A percentile compares a stretch with the other conserved stretches of the same genome.
These are phyloP conservation scores for Digitonthophagus gazella DNA, from an alignment of 2,888 invertebrate genomes.

Conservation along the genomic window DNA sequence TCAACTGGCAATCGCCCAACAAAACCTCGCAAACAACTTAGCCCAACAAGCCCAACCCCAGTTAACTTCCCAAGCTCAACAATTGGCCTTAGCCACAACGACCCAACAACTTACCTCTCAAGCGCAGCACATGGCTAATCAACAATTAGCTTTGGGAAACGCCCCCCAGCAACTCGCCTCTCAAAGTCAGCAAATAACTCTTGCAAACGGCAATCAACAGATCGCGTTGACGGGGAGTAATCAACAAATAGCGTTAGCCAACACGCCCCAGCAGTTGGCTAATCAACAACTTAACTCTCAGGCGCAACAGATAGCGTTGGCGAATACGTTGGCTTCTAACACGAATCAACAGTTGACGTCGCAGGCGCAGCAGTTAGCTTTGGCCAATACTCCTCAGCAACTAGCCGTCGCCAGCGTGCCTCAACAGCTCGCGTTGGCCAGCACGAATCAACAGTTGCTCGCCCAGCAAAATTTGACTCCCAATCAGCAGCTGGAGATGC, in stretches of 20 bases:
- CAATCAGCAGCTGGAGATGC: slow-evolving; percentile 45
- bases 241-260: slow-evolving; percentile 42
- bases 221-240: slow-evolving; percentile 39
- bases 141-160: slow-evolving; percentile 38
- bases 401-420: slow-evolving; percentile 42
- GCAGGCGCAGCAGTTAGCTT: slow-evolving; percentile 44
- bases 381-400: slow-evolving; percentile 43
- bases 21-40: slow-evolving; percentile 47
- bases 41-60: slow-evolving; percentile 44
- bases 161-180: slow-evolving; percentile 43
- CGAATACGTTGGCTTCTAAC: slow-evolving; percentile 37
- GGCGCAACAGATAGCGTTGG: slow-evolving; percentile 36
- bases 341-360: slow-evolving; percentile 39
- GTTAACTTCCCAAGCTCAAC: slow-evolving; percentile 45
- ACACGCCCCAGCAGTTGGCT: slow-evolving; percentile 34
- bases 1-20: slow-evolving; percentile 49
- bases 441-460: slow-evolving; percentile 40
- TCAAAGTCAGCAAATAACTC: slow-evolving; percentile 44
- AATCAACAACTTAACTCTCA: slow-evolving; percentile 37
- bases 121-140: slow-evolving; percentile 40
- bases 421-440: slow-evolving; percentile 44
- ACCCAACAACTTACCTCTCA: slow-evolving; percentile 43
- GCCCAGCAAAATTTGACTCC: slow-evolving; percentile 44
- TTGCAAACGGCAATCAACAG: slow-evolving; percentile 39
- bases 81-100: slow-evolving; percentile 45